A percentile compares a stretch with the other conserved stretches of the same genome.
phyloP scores from a whole-genome alignment of 1,140 invertebrate species.

The Hesperophylax magnus region DNA sequence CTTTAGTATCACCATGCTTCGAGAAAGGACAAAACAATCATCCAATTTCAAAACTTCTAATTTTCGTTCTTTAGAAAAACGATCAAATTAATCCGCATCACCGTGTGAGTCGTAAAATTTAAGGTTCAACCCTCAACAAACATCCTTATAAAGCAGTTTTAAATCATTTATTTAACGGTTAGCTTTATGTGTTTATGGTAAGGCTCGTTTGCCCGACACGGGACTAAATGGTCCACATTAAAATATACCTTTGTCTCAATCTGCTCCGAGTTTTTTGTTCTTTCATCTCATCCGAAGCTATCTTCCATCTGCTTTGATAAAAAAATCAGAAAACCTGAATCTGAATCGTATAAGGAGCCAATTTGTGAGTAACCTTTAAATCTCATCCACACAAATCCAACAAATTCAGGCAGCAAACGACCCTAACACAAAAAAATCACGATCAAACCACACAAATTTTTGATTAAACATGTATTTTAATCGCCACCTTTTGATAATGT shows the following conservation, averaged over 20 bases:
- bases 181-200: conserved; percentile 10
- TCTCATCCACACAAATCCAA: background rate
- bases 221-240: conserved; percentile 11
- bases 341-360: background rate
- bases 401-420: too few relatives aligned
- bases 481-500: too few relatives aligned
- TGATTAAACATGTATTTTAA: too few relatives aligned
- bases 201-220: conserved; percentile 7
- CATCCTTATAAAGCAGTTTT: background rate
- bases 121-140: too few relatives aligned
- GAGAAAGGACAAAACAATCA: too few relatives aligned
- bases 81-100: too few relatives aligned
- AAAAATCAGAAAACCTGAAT: background rate
- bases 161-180: background rate
- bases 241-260: conserved; percentile 22
- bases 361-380: conserved; percentile 17
- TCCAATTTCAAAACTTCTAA: too few relatives aligned
- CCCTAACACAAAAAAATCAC: too few relatives aligned
- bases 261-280: background rate
- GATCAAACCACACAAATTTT: too few relatives aligned
- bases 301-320: conserved; percentile 18
- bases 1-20: too few relatives aligned
- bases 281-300: conserved; percentile 8
- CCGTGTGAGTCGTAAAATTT: too few relatives aligned
- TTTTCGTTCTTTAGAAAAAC: too few relatives aligned